Evolutionary conservation across 1,140 invertebrate genomes (phyloP).

Genomic region (Eufriesea mexicana): DNA sequence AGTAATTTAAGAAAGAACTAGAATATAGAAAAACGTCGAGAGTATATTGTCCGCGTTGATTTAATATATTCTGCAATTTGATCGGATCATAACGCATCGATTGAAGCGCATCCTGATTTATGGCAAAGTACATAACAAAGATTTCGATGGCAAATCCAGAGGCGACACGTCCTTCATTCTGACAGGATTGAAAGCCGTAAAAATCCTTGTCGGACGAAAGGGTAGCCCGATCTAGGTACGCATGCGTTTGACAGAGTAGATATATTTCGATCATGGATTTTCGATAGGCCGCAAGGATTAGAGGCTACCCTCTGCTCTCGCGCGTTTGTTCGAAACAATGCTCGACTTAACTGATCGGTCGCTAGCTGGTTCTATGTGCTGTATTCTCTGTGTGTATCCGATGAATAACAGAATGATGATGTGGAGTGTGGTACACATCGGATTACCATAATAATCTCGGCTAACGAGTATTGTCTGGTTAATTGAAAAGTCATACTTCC

Average conservation of each 20-base stretch:
- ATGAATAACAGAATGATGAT: conserved; percentile 46
- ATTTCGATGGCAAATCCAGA: conserved; percentile 69
- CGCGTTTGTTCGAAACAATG: conserved; percentile 77
- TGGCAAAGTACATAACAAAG: conserved; percentile 65
- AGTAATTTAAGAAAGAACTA: neutral
- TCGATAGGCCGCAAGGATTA: conserved; percentile 78
- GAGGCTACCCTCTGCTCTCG: conserved; percentile 67
- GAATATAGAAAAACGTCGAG: neutral
- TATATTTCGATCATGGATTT: conserved; percentile 80
- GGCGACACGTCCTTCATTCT: conserved; percentile 69
- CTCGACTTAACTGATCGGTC: conserved; percentile 72
- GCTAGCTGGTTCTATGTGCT: neutral
- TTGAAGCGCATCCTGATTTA: conserved; percentile 52
- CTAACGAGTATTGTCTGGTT: conserved; percentile 41
- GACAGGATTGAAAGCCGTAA: conserved; percentile 78
- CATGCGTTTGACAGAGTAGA: conserved; percentile 81
- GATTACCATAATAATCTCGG: conserved; percentile 40
- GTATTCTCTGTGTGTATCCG: neutral
- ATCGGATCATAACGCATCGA: conserved; percentile 42
- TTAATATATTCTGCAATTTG: conserved; percentile 32
- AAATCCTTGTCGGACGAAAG: conserved; percentile 79
- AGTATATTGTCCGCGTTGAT: conserved; percentile 11
- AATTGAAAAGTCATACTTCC: conserved; percentile 37
- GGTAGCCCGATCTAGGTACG: conserved; percentile 80
- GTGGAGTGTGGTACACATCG: neutral